Percentiles rank a stretch among this genome's conserved stretches.
Evolutionary conservation across 1,140 invertebrate species (phyloP).

Genomic region (Bacillus rossius): DNA sequence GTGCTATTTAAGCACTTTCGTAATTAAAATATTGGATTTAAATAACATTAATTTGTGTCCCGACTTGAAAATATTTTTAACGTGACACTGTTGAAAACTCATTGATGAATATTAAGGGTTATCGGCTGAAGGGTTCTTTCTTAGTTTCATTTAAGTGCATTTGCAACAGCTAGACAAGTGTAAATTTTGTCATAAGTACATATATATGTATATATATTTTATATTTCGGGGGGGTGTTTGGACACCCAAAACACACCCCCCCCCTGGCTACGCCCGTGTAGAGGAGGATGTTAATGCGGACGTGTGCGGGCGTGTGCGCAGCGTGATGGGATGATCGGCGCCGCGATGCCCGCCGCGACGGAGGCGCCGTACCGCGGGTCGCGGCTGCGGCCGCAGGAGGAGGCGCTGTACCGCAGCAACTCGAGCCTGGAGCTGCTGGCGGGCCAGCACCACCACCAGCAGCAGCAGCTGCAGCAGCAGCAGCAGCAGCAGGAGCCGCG

Average conservation of each 20-base stretch:
- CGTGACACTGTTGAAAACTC: no score
- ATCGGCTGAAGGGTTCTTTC: no score
- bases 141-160: no score
- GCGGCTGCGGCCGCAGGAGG: not conserved
- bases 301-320: slow-evolving; percentile 37
- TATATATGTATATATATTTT: no score
- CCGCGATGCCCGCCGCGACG: not conserved
- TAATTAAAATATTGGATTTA: no score
- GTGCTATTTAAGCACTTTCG: no score
- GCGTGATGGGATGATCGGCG: not conserved
- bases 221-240: slow-evolving; percentile 37
- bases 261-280: slow-evolving; percentile 47
- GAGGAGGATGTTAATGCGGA: slow-evolving; percentile 44
- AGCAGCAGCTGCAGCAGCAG: slow-evolving; percentile 53
- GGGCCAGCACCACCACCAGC: slow-evolving; percentile 21
- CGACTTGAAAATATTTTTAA: no score
- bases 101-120: no score
- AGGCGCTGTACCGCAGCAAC: slow-evolving; percentile 55
- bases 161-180: no score
- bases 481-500: slow-evolving; percentile 29
- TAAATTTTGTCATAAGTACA: no score
- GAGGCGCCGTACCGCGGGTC: not conserved
- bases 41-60: no score
- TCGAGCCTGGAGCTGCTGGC: slow-evolving; percentile 61
- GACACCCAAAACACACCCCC: no score